phyloP scores from a whole-genome alignment of 2,888 invertebrate species.

The Lasioglossum villosulum region DNA sequence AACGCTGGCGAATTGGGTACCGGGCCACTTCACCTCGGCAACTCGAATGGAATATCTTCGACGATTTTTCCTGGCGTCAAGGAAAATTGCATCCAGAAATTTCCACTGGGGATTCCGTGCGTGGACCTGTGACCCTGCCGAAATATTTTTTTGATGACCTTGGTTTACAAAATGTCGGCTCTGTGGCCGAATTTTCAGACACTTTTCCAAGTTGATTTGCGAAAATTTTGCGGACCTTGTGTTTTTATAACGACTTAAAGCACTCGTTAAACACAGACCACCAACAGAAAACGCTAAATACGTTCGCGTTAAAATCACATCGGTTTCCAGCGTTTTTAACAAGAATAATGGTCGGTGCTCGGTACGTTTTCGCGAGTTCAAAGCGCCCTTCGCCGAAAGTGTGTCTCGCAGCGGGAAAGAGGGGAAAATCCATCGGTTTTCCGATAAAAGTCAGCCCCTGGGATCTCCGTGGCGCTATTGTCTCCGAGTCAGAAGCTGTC shows the following conservation, averaged over 20 bases:
- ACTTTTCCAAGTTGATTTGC: too few species aligned
- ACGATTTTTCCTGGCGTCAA: not conserved
- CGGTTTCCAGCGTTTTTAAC: not conserved
- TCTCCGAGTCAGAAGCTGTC: constrained; percentile 67
- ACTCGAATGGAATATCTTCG: not conserved
- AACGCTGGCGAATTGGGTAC: constrained; percentile 1
- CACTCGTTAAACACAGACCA: not conserved
- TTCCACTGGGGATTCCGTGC: not conserved
- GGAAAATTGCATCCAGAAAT: not conserved
- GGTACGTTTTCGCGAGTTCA: not conserved
- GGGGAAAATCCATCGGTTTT: not conserved
- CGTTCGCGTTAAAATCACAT: not conserved
- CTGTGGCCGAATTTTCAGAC: not conserved
- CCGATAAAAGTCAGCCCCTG: constrained; percentile 29
- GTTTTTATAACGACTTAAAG: not conserved
- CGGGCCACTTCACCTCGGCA: not conserved
- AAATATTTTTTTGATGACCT: not conserved
- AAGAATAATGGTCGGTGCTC: not conserved
- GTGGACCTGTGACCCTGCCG: not conserved
- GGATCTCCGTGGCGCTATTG: constrained; percentile 69
- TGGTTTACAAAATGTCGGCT: not conserved
- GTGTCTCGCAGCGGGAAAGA: not conserved
- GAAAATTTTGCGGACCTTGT: not conserved
- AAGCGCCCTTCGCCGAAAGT: not conserved
- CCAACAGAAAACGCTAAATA: not conserved